Evolutionary conservation across 2,113 vertebrate genomes (phyloP).

Genomic region (Sprattus sprattus): DNA sequence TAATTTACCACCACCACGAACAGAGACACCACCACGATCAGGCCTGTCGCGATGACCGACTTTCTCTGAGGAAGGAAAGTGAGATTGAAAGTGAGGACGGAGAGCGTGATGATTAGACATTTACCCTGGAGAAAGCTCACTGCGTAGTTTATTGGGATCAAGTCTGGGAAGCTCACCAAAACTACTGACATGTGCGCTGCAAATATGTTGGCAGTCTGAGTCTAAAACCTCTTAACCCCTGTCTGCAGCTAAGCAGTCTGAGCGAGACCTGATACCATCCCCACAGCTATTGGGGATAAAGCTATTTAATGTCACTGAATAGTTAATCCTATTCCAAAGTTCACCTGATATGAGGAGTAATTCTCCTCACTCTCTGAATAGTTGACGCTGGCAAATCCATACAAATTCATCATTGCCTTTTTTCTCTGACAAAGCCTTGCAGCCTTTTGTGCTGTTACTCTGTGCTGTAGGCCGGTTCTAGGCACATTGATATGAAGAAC

Average conservation of each 20-base stretch:
- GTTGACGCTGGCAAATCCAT: conserved; percentile 21
- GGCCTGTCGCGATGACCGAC: conserved; percentile 79
- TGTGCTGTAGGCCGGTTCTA: not conserved
- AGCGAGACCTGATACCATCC: not conserved
- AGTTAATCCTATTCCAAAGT: conserved; percentile 42
- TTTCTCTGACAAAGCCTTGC: conserved; percentile 1
- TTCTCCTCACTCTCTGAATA: not conserved
- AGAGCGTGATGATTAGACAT: not conserved
- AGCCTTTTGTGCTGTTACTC: not conserved
- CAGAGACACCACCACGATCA: conserved; percentile 80
- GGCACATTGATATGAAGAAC: not conserved
- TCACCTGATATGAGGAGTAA: conserved; percentile 25
- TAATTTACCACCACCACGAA: conserved; percentile 85
- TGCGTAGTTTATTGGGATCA: not conserved
- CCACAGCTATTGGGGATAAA: conserved; percentile 25
- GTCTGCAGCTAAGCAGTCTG: not conserved
- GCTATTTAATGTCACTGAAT: conserved; percentile 48
- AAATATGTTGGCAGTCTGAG: not conserved
- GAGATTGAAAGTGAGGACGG: conserved; percentile 39
- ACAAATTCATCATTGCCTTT: not conserved
- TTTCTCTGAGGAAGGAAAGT: conserved; percentile 72
- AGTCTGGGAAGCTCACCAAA: not conserved
- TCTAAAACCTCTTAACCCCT: not conserved
- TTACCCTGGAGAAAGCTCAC: not conserved
- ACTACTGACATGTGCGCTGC: not conserved